phyloP scores from a whole-genome alignment of 2,113 vertebrate species.

The Paracanthobrama guichenoti region DNA sequence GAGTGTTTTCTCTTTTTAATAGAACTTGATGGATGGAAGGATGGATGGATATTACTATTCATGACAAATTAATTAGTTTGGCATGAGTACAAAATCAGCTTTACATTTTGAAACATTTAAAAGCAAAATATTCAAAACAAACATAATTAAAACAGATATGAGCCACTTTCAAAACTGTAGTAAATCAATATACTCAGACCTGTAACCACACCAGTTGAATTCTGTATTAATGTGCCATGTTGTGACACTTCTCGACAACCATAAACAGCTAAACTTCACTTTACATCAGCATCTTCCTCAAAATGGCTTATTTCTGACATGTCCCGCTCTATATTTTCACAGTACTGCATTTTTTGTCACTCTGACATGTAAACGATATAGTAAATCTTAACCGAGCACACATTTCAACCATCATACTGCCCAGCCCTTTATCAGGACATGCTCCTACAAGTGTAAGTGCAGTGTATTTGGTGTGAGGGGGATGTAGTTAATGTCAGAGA shows the following conservation, averaged over 20 bases:
- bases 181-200: neutral
- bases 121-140: neutral
- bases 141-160: neutral
- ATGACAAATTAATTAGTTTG: neutral
- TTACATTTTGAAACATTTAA: neutral
- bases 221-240: neutral
- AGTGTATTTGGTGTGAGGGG: neutral
- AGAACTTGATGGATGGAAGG: neutral
- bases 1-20: neutral
- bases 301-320: neutral
- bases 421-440: slow-evolving; percentile 7
- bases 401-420: neutral
- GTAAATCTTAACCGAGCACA: slow-evolving; percentile 6
- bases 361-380: neutral
- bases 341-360: neutral
- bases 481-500: neutral
- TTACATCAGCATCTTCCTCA: neutral
- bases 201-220: neutral
- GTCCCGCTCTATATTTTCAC: neutral
- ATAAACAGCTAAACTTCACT: neutral
- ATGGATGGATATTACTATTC: neutral
- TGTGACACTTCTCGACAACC: neutral
- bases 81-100: neutral
- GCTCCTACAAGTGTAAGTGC: neutral
- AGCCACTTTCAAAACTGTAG: neutral